Conservation (phyloP, 2,888 invertebrate genomes). For the Pandemis heparana region DNA sequence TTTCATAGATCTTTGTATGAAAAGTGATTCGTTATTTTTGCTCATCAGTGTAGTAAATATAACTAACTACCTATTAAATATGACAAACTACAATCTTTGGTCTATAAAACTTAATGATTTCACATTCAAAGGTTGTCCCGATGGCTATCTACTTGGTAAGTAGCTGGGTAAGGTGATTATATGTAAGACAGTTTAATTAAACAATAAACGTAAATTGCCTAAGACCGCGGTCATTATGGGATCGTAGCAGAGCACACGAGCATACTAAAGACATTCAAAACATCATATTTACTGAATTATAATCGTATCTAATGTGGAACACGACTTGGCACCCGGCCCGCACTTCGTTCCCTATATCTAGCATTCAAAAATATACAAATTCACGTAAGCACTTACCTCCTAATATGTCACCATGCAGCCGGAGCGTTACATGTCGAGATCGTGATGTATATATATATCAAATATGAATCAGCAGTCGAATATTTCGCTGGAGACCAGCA, state of each 20-base stretch:
- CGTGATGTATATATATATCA: slow-evolving; percentile 9
- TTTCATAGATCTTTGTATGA: no score
- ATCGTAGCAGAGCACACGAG: slow-evolving; percentile 48
- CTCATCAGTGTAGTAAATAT: not conserved
- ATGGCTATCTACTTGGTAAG: slow-evolving; percentile 18
- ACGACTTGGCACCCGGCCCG: slow-evolving; percentile 71
- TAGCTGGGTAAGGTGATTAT: not conserved
- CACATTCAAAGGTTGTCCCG: not conserved
- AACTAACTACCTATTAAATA: not conserved
- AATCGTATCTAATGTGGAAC: slow-evolving; percentile 60
- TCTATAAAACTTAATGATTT: not conserved
- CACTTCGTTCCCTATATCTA: slow-evolving; percentile 60
- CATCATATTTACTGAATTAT: slow-evolving; percentile 60
- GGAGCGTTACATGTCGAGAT: not conserved
- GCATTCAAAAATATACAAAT: slow-evolving; percentile 62
- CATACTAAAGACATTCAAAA: slow-evolving; percentile 60
- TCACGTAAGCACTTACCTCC: slow-evolving; percentile 54
- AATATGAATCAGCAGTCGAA: slow-evolving; percentile 18
- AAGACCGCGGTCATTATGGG: not conserved
- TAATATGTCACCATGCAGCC: slow-evolving; percentile 15
- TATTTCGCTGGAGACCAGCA: slow-evolving; percentile 10
- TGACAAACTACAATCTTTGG: not conserved
- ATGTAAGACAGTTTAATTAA: slow-evolving; percentile 11
- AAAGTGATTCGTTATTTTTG: no score
- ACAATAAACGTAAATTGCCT: slow-evolving; percentile 11